Base-by-base conservation (phyloP, 2,113 vertebrate genomes). In the Platanista minor region DNA sequence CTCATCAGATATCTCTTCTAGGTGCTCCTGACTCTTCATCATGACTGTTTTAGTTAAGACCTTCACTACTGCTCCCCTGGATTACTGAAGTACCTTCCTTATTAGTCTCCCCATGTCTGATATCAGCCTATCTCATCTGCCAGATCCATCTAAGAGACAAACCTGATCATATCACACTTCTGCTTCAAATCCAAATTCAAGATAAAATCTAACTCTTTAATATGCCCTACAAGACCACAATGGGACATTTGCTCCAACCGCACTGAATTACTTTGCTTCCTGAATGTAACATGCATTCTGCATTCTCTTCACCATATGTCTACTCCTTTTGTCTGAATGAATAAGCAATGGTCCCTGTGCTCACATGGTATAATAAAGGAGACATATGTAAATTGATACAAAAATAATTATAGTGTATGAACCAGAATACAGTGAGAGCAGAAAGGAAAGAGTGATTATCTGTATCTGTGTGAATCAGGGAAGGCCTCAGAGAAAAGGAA, bases 301-400 rank as follows among this genome's bases (percentile, higher is more conserved):
- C 23, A 43, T 67, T 95, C 74, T 87, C 64, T 57, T 90, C 66
- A 82, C 46, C 84, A 49, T 41, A 81, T 86, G 91, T 71, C 62
- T 94, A 23, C 46, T 94, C 52, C 69, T 95, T 83, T 88, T 54
- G 41, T 87, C 54, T 87, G 75, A 90, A 94, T 77, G 66, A 81
- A 75, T 94, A 74, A 92, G 41, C 39, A 93, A 67, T 43, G 36
- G 71, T 67, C 75, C 39, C 59, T 66, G 52, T 59, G 78, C 72
- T 95, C 87, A 96, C 62, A 67, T 67, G 52, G 74, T 36, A 67
- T 75, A 90, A 90, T 87, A 94, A 92, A 80, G 21, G 33, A 95
- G 75, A 62, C 71, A 84, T 41, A 75, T 59, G 69, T 67, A 84
- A 81, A 87, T 9, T 75, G 77, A 91, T 85, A 81, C 41, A 57